Percentiles rank a stretch among this genome's conserved stretches.
Conservation (phyloP, 2,888 invertebrate genomes). For the Chalcis sispes region DNA sequence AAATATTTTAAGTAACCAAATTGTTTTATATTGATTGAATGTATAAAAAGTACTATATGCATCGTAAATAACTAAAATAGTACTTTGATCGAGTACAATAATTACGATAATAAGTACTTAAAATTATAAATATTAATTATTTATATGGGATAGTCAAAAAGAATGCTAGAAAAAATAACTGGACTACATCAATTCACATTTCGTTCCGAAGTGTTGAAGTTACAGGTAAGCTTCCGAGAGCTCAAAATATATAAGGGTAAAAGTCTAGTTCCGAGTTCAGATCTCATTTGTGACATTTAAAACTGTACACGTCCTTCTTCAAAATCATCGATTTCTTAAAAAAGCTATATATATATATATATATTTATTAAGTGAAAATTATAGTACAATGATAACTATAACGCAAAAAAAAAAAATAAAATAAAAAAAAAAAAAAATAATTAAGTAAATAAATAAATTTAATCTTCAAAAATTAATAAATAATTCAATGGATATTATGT, state of each 20-base stretch:
- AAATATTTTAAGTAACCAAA: conserved; percentile 56
- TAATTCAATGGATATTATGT: conserved; percentile 1
- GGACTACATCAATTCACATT: conserved; percentile 15
- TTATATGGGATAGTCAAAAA: conserved; percentile 3
- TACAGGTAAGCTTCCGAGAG: conserved; percentile 44
- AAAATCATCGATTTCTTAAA: conserved; percentile 42
- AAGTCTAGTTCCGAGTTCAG: conserved; percentile 20
- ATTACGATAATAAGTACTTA: conserved; percentile 51
- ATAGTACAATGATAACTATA: conserved; percentile 48
- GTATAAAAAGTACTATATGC: conserved; percentile 47
- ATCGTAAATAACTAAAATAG: conserved; percentile 40
- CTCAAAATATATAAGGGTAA: conserved; percentile 22
- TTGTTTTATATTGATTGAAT: conserved; percentile 52
- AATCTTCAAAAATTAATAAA: conserved; percentile 24
- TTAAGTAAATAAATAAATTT: conserved; percentile 24
- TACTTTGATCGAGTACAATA: conserved; percentile 56
- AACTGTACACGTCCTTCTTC: conserved; percentile 33
- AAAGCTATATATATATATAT: conserved; percentile 9
- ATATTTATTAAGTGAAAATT: conserved; percentile 43
- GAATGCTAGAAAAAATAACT: conserved; percentile 27
- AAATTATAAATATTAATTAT: conserved; percentile 34
- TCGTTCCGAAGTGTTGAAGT: conserved; percentile 19
- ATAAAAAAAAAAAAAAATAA: conserved; percentile 27
- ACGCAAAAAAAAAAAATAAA: conserved; percentile 32
- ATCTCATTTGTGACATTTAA: conserved; percentile 43